Percentiles rank a stretch among this genome's conserved stretches.
phyloP scores from a whole-genome alignment of 2,888 invertebrate species.

The Drosophila recens region DNA sequence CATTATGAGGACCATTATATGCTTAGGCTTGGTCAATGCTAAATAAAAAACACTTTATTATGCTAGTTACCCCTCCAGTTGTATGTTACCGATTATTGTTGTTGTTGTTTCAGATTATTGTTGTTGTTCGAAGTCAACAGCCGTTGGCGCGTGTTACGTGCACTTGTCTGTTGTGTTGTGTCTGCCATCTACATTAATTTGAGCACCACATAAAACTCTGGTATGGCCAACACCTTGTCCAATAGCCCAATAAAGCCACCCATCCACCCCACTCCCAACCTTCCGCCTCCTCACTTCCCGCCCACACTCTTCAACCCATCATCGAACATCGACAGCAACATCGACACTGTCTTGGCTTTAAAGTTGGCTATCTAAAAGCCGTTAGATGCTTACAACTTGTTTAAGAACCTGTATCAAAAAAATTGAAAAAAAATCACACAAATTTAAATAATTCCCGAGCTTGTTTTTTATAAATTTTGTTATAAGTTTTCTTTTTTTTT shows the following conservation, averaged over 20 bases:
- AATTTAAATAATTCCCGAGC: constrained; percentile 56
- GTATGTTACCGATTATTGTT: neutral
- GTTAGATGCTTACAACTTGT: constrained; percentile 51
- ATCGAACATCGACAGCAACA: constrained; percentile 16
- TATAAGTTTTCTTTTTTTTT: constrained; percentile 2
- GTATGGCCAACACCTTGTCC: constrained; percentile 34
- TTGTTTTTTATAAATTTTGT: constrained; percentile 26
- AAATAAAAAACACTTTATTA: constrained; percentile 67
- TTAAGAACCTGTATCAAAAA: constrained; percentile 46
- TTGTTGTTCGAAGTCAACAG: constrained; percentile 46
- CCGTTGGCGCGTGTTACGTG: constrained; percentile 51
- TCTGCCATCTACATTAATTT: constrained; percentile 19
- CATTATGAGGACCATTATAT: constrained; percentile 72
- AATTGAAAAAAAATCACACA: no score
- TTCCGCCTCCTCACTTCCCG: neutral
- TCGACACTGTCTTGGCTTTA: constrained; percentile 22
- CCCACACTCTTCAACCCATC: neutral
- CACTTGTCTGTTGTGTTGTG: constrained; percentile 32
- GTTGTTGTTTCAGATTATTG: neutral
- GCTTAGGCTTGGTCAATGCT: constrained; percentile 69
- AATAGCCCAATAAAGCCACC: constrained; percentile 1
- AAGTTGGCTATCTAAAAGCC: constrained; percentile 42
- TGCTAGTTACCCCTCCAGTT: constrained; percentile 25
- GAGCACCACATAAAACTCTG: constrained; percentile 8
- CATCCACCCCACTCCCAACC: no score